Evolutionary conservation across 2,797 vertebrate species (phyloP).

Genomic region (Hydrocynus forskahlii): DNA sequence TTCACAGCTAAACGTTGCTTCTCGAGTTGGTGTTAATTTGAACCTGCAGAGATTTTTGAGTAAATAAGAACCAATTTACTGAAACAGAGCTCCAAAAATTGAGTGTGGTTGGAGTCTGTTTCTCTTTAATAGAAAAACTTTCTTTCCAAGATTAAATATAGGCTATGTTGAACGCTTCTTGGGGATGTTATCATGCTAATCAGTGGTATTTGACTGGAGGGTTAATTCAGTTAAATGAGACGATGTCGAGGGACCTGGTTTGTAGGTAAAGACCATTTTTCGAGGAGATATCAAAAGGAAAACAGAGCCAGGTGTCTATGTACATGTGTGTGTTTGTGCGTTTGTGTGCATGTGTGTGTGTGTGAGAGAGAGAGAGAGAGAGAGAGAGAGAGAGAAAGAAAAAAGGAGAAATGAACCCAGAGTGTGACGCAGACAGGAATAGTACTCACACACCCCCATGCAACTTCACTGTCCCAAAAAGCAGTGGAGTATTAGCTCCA

Average conservation of each 20-base stretch:
- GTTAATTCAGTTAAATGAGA: slow-evolving; percentile 24
- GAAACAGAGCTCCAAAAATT: neutral
- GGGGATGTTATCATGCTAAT: slow-evolving; percentile 25
- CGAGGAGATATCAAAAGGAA: slow-evolving; percentile 45
- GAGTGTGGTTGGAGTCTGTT: neutral
- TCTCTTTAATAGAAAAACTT: slow-evolving; percentile 2
- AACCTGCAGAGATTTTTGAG: neutral
- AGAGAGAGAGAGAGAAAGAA: no score
- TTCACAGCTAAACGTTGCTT: neutral
- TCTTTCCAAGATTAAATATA: slow-evolving; percentile 26
- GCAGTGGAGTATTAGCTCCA: slow-evolving; percentile 41
- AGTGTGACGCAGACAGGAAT: neutral
- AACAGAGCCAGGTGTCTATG: neutral
- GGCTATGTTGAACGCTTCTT: slow-evolving; percentile 15
- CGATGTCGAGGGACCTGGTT: slow-evolving; percentile 23
- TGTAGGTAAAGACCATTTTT: slow-evolving; percentile 50
- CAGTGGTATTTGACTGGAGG: slow-evolving; percentile 41
- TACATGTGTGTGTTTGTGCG: no score
- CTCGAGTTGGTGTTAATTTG: slow-evolving; percentile 19
- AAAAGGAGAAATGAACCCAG: neutral
- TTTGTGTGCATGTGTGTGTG: no score
- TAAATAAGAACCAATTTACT: slow-evolving; percentile 11
- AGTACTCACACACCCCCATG: neutral
- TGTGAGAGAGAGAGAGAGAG: no score
- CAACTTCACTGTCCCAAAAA: slow-evolving; percentile 9